Evolutionary conservation across 2,797 vertebrate species (phyloP), one percentile per base, ranked within the genome.

Genomic region (Cirrhinus molitorella): DNA sequence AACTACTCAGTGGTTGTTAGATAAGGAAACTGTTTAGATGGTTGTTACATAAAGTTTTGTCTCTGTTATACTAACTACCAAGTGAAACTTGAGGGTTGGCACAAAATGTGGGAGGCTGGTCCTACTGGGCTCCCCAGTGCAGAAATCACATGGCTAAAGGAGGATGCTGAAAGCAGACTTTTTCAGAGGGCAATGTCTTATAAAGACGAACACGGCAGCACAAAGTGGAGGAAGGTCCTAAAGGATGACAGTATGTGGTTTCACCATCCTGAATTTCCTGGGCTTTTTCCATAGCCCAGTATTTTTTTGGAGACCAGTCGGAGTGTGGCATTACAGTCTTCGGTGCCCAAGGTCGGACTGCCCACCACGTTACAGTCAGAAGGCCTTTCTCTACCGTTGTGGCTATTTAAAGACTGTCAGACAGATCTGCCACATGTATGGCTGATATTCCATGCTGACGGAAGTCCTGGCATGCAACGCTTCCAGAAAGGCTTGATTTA

Each of bases 361-460:
- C 23, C 17, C 5, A 0, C 17, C 10, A 13, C 25, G 1, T 34
- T 31, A 8, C 17, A 73, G 1, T 72, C 43, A 31, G 45, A 72
- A 17, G 2, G 25, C 25, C 21, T 51, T 61, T 47, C 40, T 77
- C 9, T 25, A 63, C 10, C 16, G 23, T 14, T 63, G 55, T 45
- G 57, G 75, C 0, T 21, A 63, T 19, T 47, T 40, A 0, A 21
- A 25, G 3, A 47, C 9, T 0, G 23, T 77, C 16, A 77, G 57
- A 45, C 40, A 77, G 40, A 77, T 77, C 57, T 63, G 57, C 16
- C 16, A 6, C 34, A 47, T 47, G 3, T 63, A 57, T 31, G 25
- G 75, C 40, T 47, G 75, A 40, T 63, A 78, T 25, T 49, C 43
- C 75, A 78, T 78, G 43, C 23, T 65, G 10, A 78, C 53, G 10